Evolutionary conservation across 2,888 invertebrate genomes (phyloP).

Genomic region (Entomobrya multifasciata): DNA sequence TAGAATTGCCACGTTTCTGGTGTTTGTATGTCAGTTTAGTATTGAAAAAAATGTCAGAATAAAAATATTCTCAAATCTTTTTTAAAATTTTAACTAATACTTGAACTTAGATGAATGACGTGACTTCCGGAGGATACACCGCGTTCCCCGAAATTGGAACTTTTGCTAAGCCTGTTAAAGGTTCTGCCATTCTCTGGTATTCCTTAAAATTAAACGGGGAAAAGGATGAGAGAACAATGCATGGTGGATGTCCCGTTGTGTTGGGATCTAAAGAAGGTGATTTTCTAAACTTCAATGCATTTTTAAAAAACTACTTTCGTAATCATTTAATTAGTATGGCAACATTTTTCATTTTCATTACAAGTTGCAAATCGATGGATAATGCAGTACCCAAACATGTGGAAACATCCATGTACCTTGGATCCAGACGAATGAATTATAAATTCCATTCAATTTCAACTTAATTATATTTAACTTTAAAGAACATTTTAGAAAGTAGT

Average conservation of each 20-base stretch:
- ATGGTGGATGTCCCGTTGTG: constrained; percentile 50
- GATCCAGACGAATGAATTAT: constrained; percentile 34
- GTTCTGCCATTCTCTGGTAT: constrained; percentile 73
- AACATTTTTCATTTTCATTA: too few relatives aligned
- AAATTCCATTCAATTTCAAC: too few relatives aligned
- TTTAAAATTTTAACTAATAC: too few relatives aligned
- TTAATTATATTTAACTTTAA: too few relatives aligned
- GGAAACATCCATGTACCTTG: constrained; percentile 21
- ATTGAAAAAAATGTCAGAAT: too few relatives aligned
- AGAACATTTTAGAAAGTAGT: too few relatives aligned
- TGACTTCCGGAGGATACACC: constrained; percentile 57
- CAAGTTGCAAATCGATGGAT: constrained; percentile 69
- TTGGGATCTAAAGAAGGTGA: not conserved
- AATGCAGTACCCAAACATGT: constrained; percentile 49
- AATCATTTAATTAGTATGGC: not conserved
- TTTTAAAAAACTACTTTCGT: not conserved
- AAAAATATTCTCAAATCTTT: too few relatives aligned
- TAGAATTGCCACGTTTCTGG: constrained; percentile 41
- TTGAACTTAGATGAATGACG: constrained; percentile 39
- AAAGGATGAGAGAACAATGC: constrained; percentile 24
- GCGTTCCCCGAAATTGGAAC: constrained; percentile 63
- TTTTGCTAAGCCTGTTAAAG: constrained; percentile 56
- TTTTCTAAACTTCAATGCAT: not conserved
- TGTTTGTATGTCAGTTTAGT: constrained; percentile 47
- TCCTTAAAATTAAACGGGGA: constrained; percentile 54